Evolutionary conservation across 53 echinoderm and acorn worm genomes (phyloP).

Genomic region (Hippasteria phrygiana): DNA sequence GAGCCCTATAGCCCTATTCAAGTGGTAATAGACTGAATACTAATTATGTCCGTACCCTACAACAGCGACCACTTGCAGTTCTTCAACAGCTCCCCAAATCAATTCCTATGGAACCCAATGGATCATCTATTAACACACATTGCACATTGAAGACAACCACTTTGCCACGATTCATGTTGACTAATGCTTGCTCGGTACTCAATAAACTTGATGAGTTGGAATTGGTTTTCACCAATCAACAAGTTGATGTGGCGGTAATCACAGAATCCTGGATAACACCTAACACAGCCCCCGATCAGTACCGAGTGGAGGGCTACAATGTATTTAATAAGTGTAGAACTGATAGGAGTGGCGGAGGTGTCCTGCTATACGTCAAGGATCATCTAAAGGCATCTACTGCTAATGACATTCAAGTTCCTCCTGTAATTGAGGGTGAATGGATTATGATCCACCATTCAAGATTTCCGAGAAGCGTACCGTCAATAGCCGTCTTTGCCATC

Average conservation of each 20-base stretch:
- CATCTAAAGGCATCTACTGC: background rate
- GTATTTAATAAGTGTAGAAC: background rate
- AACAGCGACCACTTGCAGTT: no score
- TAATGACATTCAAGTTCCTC: no score
- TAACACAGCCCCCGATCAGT: background rate
- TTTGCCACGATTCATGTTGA: conserved; percentile 5
- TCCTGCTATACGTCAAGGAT: background rate
- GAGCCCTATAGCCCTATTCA: no score
- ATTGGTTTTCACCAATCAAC: background rate
- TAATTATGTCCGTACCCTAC: no score
- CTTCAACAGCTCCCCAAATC: no score
- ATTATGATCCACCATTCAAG: background rate
- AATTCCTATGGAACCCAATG: no score
- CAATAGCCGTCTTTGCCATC: background rate
- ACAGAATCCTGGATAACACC: conserved; percentile 14
- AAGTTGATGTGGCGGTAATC: background rate
- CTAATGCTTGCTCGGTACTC: conserved; percentile 19
- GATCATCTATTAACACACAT: no score
- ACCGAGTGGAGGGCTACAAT: background rate
- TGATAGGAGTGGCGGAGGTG: background rate
- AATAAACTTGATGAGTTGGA: conserved; percentile 7
- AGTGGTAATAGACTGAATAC: no score
- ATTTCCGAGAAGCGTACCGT: background rate
- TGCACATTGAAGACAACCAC: no score
- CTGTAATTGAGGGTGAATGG: no score